These are phyloP conservation scores for Agriopis marginaria DNA, from an alignment of 2,888 invertebrate genomes.

Conservation along the genomic window DNA sequence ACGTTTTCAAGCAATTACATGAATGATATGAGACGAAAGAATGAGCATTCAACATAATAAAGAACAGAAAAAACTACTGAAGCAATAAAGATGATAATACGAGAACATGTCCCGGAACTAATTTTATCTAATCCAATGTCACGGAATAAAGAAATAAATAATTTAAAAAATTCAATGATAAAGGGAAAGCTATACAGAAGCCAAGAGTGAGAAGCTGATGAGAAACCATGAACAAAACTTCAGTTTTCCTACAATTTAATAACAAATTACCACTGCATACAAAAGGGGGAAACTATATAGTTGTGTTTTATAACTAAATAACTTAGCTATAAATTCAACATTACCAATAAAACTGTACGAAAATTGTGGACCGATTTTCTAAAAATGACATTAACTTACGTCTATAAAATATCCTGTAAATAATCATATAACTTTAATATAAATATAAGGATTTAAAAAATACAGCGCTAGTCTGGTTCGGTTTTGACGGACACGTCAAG, in stretches of 20 bases:
- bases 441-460: no score
- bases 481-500: no score
- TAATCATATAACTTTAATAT: no score
- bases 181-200: no score
- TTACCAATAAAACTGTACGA: no score
- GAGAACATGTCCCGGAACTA: not conserved
- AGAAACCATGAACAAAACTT: conserved; percentile 9
- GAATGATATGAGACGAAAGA: not conserved
- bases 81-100: not conserved
- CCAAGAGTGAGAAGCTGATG: conserved; percentile 11
- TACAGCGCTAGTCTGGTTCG: not conserved
- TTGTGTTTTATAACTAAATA: no score
- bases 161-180: not conserved
- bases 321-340: no score
- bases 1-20: not conserved
- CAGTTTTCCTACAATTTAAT: not conserved
- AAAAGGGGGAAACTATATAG: no score
- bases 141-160: not conserved
- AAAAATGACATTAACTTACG: no score
- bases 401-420: no score
- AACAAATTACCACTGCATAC: no score
- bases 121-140: not conserved
- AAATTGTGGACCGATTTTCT: no score
- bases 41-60: conserved; percentile 1
- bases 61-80: not conserved